A percentile compares a stretch with the other conserved stretches of the same genome.
phyloP scores from a whole-genome alignment of 1,140 invertebrate genomes.

The Heliconius eleuchia region DNA sequence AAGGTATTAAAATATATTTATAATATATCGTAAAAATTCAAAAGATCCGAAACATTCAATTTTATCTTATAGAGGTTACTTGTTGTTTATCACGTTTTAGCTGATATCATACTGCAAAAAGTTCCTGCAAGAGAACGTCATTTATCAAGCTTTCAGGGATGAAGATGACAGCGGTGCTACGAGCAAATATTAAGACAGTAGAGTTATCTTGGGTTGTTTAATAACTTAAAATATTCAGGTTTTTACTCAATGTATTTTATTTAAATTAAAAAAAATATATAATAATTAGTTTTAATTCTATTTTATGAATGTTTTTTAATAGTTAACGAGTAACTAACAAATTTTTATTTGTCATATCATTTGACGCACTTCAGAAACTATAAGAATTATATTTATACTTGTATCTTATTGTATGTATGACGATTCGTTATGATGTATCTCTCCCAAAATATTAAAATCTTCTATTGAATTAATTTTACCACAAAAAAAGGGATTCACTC shows the following conservation, averaged over 20 bases:
- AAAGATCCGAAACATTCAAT: background rate
- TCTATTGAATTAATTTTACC: too few relatives aligned
- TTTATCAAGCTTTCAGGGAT: slow-evolving; percentile 48
- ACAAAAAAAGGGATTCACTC: too few relatives aligned
- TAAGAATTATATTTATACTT: too few relatives aligned
- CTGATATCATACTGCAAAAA: slow-evolving; percentile 59
- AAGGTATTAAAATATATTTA: background rate
- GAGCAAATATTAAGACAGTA: slow-evolving; percentile 28
- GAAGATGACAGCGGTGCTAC: slow-evolving; percentile 32
- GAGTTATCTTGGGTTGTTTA: slow-evolving; percentile 15
- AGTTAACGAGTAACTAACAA: too few relatives aligned
- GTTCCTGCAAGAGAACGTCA: slow-evolving; percentile 56
- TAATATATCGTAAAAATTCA: slow-evolving; percentile 40
- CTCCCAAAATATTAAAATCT: too few relatives aligned
- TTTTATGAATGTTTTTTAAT: background rate
- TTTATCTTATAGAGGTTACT: background rate
- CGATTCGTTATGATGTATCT: too few relatives aligned
- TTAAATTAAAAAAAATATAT: background rate
- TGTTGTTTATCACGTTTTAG: slow-evolving; percentile 47
- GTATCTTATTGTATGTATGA: too few relatives aligned
- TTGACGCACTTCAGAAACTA: too few relatives aligned
- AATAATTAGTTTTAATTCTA: background rate
- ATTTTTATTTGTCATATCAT: too few relatives aligned
- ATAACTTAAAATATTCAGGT: slow-evolving; percentile 1
- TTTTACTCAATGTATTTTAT: background rate